These are phyloP conservation scores for Drosophila asahinai DNA, from an alignment of 1,140 invertebrate genomes.

Conservation along the genomic window DNA sequence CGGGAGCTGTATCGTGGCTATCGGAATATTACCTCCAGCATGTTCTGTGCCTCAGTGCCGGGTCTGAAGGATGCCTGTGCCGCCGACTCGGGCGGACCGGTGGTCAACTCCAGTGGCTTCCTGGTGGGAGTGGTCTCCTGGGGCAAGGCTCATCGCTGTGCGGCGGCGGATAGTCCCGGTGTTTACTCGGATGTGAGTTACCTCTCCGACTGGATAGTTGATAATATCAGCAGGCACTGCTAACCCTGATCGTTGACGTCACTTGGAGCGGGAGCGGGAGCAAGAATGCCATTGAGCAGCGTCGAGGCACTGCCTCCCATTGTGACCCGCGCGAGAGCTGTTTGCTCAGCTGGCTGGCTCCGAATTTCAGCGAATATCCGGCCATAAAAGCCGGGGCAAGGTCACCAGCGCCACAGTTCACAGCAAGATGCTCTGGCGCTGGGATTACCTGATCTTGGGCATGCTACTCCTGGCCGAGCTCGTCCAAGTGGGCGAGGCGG, in stretches of 20 bases:
- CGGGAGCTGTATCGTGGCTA: conserved; percentile 52
- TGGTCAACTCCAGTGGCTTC: conserved; percentile 85
- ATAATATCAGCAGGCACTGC: conserved; percentile 57
- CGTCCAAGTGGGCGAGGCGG: conserved; percentile 4
- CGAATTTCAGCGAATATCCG: conserved; percentile 48
- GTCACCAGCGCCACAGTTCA: conserved; percentile 42
- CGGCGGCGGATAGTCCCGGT: conserved; percentile 86
- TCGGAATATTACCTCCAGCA: conserved; percentile 76
- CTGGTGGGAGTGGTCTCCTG: conserved; percentile 90
- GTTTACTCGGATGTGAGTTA: conserved; percentile 87
- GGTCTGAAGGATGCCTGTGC: conserved; percentile 87
- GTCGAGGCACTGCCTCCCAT: conserved; percentile 1
- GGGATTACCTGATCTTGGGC: conserved; percentile 44
- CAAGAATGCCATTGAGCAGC: conserved; percentile 35
- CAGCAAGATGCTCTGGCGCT: conserved; percentile 57
- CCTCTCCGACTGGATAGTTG: conserved; percentile 75
- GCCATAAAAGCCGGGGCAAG: conserved; percentile 65
- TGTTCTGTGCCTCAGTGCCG: conserved; percentile 86
- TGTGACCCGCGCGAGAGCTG: conserved; percentile 24
- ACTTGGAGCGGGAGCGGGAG: neutral
- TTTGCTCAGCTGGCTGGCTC: conserved; percentile 62
- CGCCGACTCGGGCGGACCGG: conserved; percentile 89
- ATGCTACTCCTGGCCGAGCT: conserved; percentile 44
- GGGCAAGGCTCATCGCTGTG: conserved; percentile 88
- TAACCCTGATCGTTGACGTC: conserved; percentile 51